A percentile compares a stretch with the other conserved stretches of the same genome.
Evolutionary conservation across 2,113 vertebrate species (phyloP).

Genomic region (Corynorhinus townsendii): DNA sequence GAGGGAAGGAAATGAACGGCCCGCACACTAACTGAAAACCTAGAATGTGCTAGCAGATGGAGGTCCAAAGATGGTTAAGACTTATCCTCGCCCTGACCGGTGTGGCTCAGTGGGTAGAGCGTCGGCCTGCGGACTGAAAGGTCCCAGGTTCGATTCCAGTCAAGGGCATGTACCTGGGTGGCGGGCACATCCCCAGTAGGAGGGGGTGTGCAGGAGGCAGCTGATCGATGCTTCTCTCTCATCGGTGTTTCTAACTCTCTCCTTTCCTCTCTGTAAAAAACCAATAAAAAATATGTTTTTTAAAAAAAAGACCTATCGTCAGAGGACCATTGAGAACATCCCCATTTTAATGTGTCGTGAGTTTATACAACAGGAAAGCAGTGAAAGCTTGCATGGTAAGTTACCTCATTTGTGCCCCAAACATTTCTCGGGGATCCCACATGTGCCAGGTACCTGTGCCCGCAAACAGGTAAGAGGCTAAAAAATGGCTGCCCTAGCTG

Average conservation of each 20-base stretch:
- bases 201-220: no score
- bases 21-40: neutral
- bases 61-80: neutral
- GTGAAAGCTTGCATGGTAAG: neutral
- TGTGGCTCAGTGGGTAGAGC: no score
- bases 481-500: neutral
- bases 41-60: neutral
- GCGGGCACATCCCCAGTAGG: no score
- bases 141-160: no score
- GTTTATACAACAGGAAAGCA: neutral
- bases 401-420: neutral
- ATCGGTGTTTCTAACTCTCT: no score
- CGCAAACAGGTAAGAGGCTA: neutral
- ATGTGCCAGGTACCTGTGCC: neutral
- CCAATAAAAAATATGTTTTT: no score
- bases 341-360: neutral
- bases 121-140: no score
- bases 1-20: neutral
- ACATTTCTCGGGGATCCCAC: neutral
- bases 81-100: neutral
- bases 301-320: neutral
- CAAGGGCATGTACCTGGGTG: no score
- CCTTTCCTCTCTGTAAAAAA: no score
- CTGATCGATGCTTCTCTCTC: no score
- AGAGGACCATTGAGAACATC: neutral